Conservation (phyloP, 2,113 vertebrate species). For the Panurus biarmicus region DNA sequence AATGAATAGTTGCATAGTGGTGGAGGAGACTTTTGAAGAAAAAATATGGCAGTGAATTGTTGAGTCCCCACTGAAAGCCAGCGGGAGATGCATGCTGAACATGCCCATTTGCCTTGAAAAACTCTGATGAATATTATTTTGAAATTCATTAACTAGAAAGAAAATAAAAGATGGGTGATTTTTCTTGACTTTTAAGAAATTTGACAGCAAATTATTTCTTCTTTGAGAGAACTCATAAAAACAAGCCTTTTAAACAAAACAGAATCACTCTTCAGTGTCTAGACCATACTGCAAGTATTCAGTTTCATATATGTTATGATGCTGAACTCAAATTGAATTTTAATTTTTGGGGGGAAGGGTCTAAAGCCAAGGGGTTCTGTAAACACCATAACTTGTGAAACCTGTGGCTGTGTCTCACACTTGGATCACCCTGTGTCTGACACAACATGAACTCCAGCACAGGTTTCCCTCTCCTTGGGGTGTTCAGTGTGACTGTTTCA, state of each 20-base stretch:
- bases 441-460: neutral
- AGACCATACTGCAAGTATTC: neutral
- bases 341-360: neutral
- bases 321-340: neutral
- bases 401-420: neutral
- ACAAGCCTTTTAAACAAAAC: neutral
- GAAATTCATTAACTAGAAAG: neutral
- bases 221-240: neutral
- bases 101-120: neutral
- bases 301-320: neutral
- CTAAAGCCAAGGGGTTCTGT: neutral
- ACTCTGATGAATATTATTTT: neutral
- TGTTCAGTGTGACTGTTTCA: neutral
- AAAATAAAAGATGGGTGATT: neutral
- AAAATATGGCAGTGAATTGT: conserved; percentile 17
- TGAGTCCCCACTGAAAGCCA: conserved; percentile 13
- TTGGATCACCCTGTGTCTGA: neutral
- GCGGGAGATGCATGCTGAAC: neutral
- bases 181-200: neutral
- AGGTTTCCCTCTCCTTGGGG: neutral
- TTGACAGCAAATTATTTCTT: neutral
- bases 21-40: neutral
- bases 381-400: neutral
- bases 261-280: neutral
- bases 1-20: neutral